phyloP scores from a whole-genome alignment of 2,888 invertebrate species.

The Portevinia maculata region DNA sequence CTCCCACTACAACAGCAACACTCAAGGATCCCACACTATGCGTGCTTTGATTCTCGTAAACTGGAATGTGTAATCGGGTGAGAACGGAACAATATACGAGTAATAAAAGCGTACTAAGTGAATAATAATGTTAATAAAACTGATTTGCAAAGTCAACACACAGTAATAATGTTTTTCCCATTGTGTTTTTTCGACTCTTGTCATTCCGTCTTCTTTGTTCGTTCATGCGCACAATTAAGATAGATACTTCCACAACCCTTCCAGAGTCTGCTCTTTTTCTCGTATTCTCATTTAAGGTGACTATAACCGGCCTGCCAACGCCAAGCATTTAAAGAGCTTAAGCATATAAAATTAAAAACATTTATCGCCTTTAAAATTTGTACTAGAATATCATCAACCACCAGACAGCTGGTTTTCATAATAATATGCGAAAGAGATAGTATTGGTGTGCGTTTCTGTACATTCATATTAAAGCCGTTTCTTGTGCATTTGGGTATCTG shows the following conservation, averaged over 20 bases:
- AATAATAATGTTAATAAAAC: constrained; percentile 74
- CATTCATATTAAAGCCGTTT: constrained; percentile 4
- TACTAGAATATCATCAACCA: constrained; percentile 70
- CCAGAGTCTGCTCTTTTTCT: constrained; percentile 33
- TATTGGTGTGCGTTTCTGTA: constrained; percentile 25
- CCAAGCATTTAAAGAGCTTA: constrained; percentile 23
- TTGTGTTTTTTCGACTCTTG: constrained; percentile 55
- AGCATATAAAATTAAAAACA: constrained; percentile 41
- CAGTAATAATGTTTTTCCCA: constrained; percentile 72
- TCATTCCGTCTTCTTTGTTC: constrained; percentile 47
- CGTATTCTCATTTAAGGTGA: constrained; percentile 1
- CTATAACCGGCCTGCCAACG: background rate
- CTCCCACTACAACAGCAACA: constrained; percentile 44
- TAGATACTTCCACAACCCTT: constrained; percentile 26
- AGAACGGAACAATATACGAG: constrained; percentile 73
- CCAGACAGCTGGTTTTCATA: constrained; percentile 44
- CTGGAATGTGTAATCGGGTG: constrained; percentile 70
- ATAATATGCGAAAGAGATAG: constrained; percentile 40
- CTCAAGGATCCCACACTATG: constrained; percentile 40
- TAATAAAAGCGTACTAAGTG: constrained; percentile 74
- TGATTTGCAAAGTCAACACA: constrained; percentile 74
- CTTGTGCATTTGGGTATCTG: background rate
- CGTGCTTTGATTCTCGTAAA: constrained; percentile 63
- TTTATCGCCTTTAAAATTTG: constrained; percentile 73
- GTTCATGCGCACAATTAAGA: constrained; percentile 67